A percentile compares a stretch with the other conserved stretches of the same genome.
phyloP scores from a whole-genome alignment of 2,797 vertebrate species.

The Crenuchus spilurus region DNA sequence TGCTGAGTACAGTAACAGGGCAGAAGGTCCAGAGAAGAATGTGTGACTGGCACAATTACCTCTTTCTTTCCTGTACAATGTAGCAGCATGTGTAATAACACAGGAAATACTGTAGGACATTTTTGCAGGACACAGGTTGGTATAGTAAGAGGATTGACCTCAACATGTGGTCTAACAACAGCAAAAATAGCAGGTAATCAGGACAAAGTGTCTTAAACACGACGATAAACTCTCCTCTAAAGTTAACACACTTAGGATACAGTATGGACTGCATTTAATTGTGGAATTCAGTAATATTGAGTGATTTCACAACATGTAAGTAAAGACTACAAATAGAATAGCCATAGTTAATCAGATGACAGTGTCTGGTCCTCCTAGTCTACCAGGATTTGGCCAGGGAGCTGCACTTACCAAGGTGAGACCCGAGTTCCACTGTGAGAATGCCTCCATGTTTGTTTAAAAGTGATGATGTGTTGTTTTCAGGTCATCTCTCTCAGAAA shows the following conservation, averaged over 20 bases:
- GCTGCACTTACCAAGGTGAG: conserved; percentile 32
- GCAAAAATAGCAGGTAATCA: conserved; percentile 9
- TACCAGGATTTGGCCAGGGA: not conserved
- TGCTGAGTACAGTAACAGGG: conserved; percentile 63
- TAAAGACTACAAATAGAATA: not conserved
- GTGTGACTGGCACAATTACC: not conserved
- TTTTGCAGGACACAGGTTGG: not conserved
- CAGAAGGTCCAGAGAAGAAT: not conserved
- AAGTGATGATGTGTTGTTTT: conserved; percentile 78
- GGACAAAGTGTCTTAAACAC: not conserved
- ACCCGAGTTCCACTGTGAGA: not conserved
- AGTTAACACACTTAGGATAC: not conserved
- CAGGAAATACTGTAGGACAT: not conserved
- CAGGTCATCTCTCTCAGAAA: conserved; percentile 95
- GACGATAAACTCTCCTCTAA: not conserved
- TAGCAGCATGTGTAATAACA: not conserved
- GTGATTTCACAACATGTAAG: not conserved
- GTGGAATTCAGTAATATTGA: not conserved
- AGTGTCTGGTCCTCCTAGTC: not conserved
- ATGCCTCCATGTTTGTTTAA: conserved; percentile 30
- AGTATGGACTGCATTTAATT: no score
- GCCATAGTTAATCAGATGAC: not conserved
- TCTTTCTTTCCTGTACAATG: not conserved
- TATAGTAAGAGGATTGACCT: not conserved
- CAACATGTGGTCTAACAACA: not conserved